A percentile compares a stretch with the other conserved stretches of the same genome.
Conservation (phyloP, 2,797 vertebrate genomes). For the Miichthys miiuy region DNA sequence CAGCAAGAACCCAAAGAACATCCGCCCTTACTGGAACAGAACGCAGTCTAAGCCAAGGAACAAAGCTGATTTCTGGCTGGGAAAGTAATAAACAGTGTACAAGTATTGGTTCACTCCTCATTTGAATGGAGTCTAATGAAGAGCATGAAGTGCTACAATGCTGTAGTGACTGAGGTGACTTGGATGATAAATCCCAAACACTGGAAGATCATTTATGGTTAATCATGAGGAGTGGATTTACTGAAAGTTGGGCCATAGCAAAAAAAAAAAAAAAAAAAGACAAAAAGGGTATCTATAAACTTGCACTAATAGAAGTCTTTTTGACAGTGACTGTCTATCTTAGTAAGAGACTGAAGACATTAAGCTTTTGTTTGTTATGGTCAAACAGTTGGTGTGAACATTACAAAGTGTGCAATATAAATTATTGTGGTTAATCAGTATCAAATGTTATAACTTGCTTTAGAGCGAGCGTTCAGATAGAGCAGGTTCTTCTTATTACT, state of each 20-base stretch:
- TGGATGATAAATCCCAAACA: slow-evolving; percentile 36
- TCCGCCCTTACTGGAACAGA: slow-evolving; percentile 62
- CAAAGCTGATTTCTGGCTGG: slow-evolving; percentile 8
- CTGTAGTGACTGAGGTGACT: slow-evolving; percentile 5
- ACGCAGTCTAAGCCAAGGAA: slow-evolving; percentile 55
- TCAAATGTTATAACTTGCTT: slow-evolving; percentile 39
- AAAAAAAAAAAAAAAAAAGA: not conserved
- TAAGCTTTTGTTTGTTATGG: slow-evolving; percentile 47
- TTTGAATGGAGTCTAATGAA: slow-evolving; percentile 42
- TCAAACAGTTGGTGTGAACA: slow-evolving; percentile 50
- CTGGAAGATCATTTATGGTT: slow-evolving; percentile 38
- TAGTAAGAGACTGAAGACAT: slow-evolving; percentile 58
- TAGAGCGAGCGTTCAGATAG: slow-evolving; percentile 24
- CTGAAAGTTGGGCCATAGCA: slow-evolving; percentile 12
- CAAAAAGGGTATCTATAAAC: slow-evolving; percentile 30
- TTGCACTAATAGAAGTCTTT: slow-evolving; percentile 57
- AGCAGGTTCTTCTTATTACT: slow-evolving; percentile 53
- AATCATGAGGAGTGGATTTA: slow-evolving; percentile 50
- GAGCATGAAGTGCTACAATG: slow-evolving; percentile 36
- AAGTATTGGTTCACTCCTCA: slow-evolving; percentile 43
- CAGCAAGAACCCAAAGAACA: slow-evolving; percentile 57
- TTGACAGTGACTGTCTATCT: slow-evolving; percentile 50
- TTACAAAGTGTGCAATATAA: slow-evolving; percentile 61
- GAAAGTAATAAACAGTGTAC: slow-evolving; percentile 38
- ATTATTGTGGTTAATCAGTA: slow-evolving; percentile 57